Evolutionary conservation across 30 jellyfish, hydroid and myxozoan species (phyloP).

Genomic region (Sanderia malayensis): DNA sequence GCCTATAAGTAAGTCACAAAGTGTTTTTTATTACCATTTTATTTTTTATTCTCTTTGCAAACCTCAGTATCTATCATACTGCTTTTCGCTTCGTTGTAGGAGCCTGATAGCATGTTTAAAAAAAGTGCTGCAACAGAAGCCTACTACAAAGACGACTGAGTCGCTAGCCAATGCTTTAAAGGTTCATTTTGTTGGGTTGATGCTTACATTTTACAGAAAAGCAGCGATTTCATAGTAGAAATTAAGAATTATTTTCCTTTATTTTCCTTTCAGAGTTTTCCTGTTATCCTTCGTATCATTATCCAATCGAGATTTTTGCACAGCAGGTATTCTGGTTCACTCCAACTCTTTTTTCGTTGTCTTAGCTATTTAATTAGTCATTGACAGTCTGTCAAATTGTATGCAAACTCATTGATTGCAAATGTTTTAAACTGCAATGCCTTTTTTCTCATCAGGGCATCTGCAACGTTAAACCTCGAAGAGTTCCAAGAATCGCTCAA

Average conservation of each 20-base stretch:
- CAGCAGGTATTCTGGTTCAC: constrained; percentile 83
- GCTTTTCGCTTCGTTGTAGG: too few relatives aligned
- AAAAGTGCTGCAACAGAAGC: constrained; percentile 38
- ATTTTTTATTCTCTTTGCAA: not conserved
- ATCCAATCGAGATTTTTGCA: constrained; percentile 70
- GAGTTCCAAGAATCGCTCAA: constrained; percentile 62
- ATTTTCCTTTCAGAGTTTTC: constrained; percentile 61
- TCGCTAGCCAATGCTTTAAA: constrained; percentile 35
- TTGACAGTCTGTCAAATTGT: too few relatives aligned
- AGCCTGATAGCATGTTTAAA: constrained; percentile 32
- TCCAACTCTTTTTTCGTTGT: too few relatives aligned
- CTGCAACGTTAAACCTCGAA: constrained; percentile 31
- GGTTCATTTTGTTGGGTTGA: constrained; percentile 1
- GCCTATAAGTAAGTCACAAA: constrained; percentile 69
- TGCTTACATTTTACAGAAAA: too few relatives aligned
- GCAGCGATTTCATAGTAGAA: too few relatives aligned
- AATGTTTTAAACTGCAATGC: too few relatives aligned
- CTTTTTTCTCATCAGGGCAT: too few relatives aligned
- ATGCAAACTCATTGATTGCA: too few relatives aligned
- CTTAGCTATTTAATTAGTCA: too few relatives aligned
- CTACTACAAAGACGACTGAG: constrained; percentile 2
- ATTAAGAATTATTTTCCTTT: too few relatives aligned
- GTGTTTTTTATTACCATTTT: not conserved
- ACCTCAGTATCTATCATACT: too few relatives aligned
- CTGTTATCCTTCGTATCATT: constrained; percentile 51